These are phyloP conservation scores for Engraulis encrasicolus DNA, from an alignment of 2,113 vertebrate genomes.

Conservation along the genomic window DNA sequence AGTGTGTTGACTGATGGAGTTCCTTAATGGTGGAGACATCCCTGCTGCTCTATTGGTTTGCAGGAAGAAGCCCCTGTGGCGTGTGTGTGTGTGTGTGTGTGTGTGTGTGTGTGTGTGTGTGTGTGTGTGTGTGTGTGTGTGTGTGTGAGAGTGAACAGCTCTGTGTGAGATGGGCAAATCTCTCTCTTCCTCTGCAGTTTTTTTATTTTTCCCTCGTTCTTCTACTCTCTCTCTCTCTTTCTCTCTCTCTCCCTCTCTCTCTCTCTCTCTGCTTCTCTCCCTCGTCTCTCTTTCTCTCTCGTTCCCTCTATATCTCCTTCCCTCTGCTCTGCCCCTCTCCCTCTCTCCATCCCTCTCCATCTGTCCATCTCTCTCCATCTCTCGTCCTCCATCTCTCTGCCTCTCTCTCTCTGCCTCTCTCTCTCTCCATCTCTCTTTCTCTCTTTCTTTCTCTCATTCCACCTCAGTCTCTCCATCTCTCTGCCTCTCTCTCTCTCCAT, in stretches of 20 bases:
- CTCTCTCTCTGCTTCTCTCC: no score
- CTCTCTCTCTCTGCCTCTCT: not conserved
- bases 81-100: slow-evolving; percentile 48
- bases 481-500: no score
- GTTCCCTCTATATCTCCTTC: not conserved
- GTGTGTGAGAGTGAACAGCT: slow-evolving; percentile 27
- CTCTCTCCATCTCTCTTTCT: not conserved
- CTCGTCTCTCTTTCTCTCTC: not conserved
- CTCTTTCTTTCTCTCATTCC: not conserved
- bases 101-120: slow-evolving; percentile 38
- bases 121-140: slow-evolving; percentile 48
- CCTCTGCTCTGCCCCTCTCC: not conserved
- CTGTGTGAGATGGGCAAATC: slow-evolving; percentile 24
- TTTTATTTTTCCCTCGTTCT: slow-evolving; percentile 1
- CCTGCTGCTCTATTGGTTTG: not conserved
- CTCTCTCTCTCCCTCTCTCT: not conserved
- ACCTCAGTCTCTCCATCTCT: no score
- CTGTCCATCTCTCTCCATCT: not conserved
- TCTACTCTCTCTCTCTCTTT: not conserved
- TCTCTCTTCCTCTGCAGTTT: not conserved
- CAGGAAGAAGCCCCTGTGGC: not conserved
- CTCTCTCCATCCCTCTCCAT: no score
- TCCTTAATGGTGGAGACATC: not conserved
- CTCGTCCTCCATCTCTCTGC: no score
- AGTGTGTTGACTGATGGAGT: not conserved